Percentiles rank a stretch among this genome's conserved stretches.
Evolutionary conservation across 1,140 invertebrate genomes (phyloP).

Genomic region (Cydia pomonella): DNA sequence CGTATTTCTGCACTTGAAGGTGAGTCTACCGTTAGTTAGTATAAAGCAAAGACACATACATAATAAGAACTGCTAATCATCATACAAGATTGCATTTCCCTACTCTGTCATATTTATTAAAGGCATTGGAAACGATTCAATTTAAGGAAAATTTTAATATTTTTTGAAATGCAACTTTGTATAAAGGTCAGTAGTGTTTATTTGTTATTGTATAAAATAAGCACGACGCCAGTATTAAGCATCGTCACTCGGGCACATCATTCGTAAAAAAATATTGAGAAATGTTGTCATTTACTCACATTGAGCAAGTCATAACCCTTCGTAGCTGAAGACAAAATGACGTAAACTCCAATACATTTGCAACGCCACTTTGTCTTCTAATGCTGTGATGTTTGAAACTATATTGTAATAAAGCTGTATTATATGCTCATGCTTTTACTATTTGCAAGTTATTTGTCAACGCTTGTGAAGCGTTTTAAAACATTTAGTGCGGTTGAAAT

Average conservation of each 20-base stretch:
- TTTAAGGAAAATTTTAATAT: no score
- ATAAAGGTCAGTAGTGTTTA: neutral
- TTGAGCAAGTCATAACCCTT: slow-evolving; percentile 16
- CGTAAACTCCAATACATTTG: neutral
- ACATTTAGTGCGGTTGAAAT: neutral
- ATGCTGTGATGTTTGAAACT: slow-evolving; percentile 13
- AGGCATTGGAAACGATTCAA: no score
- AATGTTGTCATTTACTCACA: neutral
- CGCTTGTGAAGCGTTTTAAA: neutral
- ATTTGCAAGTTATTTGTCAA: neutral
- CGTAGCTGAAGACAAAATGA: neutral
- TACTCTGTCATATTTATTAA: no score
- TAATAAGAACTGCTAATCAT: neutral
- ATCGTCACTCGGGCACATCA: slow-evolving; percentile 2
- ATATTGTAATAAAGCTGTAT: neutral
- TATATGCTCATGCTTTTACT: neutral
- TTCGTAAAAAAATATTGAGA: no score
- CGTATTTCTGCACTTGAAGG: neutral
- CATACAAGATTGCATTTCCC: neutral
- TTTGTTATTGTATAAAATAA: neutral
- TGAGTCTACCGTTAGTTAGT: neutral
- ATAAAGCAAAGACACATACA: neutral
- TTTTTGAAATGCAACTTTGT: neutral
- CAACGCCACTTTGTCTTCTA: neutral
- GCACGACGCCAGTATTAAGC: slow-evolving; percentile 16